Conservation (phyloP, 2,797 vertebrate species). For the Lithobates sylvaticus region DNA sequence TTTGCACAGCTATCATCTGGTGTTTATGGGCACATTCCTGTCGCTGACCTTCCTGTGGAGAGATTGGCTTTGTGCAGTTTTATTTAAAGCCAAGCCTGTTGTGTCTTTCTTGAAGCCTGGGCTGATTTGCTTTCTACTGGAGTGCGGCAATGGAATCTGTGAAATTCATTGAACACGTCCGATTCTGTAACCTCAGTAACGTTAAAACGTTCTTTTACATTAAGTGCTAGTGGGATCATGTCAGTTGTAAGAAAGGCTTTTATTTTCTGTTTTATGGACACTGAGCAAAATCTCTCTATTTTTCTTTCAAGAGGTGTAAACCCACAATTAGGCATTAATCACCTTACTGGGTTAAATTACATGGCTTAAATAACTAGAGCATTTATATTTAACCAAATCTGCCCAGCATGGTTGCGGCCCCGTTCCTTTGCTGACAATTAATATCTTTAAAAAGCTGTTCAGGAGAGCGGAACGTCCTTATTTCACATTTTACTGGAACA, state of each 20-base stretch:
- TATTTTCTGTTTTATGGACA: conserved; percentile 19
- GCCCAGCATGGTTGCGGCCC: neutral
- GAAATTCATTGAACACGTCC: conserved; percentile 30
- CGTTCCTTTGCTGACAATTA: neutral
- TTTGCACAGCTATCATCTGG: neutral
- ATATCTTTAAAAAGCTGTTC: neutral
- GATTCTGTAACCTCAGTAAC: conserved; percentile 12
- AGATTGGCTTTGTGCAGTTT: neutral
- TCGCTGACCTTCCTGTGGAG: neutral
- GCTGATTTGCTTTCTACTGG: conserved; percentile 13
- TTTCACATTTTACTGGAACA: neutral
- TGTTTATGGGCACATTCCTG: neutral
- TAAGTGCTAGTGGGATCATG: neutral
- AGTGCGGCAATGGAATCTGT: conserved; percentile 29
- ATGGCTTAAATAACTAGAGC: neutral
- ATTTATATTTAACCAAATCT: neutral
- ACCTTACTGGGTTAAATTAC: neutral
- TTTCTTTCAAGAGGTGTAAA: neutral
- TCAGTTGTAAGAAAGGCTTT: conserved; percentile 20
- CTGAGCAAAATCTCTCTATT: neutral
- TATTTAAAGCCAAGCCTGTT: conserved; percentile 1
- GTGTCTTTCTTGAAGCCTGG: neutral
- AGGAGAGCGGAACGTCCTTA: neutral
- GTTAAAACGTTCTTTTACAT: conserved; percentile 1
- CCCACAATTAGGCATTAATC: conserved; percentile 7